These are phyloP conservation scores for Sorex fumeus DNA, from an alignment of 2,113 vertebrate genomes.

Conservation along the genomic window DNA sequence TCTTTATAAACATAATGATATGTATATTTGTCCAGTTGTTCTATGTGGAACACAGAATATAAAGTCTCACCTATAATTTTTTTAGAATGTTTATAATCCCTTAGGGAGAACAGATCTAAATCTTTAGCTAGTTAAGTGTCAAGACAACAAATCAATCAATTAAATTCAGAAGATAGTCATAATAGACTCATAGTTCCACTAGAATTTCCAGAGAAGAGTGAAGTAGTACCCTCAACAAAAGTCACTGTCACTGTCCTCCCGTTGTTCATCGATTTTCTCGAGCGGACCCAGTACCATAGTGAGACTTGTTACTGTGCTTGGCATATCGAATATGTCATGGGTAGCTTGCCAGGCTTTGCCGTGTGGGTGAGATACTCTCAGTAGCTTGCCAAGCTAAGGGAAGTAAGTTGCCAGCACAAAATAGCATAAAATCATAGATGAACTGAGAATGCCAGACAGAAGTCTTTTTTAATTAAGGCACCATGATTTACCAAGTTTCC, in stretches of 20 bases:
- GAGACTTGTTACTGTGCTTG: too few relatives aligned
- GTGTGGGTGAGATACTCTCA: too few relatives aligned
- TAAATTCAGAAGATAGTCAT: not conserved
- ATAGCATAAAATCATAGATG: not conserved
- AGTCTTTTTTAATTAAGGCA: too few relatives aligned
- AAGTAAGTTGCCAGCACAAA: not conserved
- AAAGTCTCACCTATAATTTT: not conserved
- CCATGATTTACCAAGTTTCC: too few relatives aligned
- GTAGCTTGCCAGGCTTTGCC: too few relatives aligned
- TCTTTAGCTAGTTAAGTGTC: not conserved
- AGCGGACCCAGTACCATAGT: too few relatives aligned
- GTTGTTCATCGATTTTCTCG: too few relatives aligned
- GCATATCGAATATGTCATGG: too few relatives aligned
- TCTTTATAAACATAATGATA: not conserved
- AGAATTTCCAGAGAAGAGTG: not conserved
- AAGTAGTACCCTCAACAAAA: not conserved
- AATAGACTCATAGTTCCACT: not conserved
- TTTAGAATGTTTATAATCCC: slow-evolving; percentile 3
- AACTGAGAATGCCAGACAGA: not conserved
- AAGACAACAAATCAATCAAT: slow-evolving; percentile 22
- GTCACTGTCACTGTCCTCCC: too few relatives aligned
- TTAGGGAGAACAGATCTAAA: not conserved
- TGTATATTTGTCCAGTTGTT: not conserved
- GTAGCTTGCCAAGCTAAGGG: too few relatives aligned
- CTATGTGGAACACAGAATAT: not conserved